phyloP scores from a whole-genome alignment of 2,113 vertebrate genomes.

The Xenus cinereus region DNA sequence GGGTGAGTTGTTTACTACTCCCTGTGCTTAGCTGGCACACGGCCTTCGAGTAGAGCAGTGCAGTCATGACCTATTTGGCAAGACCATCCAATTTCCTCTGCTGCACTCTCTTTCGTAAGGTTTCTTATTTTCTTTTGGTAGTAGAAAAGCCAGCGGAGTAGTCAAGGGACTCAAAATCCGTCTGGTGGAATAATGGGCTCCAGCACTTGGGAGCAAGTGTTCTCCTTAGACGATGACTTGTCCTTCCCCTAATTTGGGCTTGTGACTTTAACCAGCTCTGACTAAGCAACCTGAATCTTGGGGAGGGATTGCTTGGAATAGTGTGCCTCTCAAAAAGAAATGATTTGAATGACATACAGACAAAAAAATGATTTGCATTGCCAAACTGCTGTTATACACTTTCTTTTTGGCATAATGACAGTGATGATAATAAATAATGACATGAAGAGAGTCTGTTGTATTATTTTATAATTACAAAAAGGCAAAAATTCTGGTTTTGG shows the following conservation, averaged over 20 bases:
- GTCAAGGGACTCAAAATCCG: rapidly evolving
- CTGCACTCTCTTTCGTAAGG: neutral
- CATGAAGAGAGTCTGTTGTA: neutral
- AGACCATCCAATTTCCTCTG: neutral
- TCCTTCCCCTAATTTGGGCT: neutral
- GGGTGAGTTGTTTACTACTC: neutral
- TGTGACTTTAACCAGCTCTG: neutral
- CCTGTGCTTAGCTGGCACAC: neutral
- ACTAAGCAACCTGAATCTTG: neutral
- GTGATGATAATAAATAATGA: neutral
- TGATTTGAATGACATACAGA: no score
- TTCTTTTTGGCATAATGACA: neutral
- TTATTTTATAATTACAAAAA: neutral
- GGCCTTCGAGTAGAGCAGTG: neutral
- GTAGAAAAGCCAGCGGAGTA: neutral
- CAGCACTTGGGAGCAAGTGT: neutral
- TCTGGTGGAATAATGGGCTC: neutral
- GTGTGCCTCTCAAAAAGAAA: neutral
- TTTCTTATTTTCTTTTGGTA: neutral
- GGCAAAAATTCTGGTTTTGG: neutral
- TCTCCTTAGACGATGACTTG: rapidly evolving
- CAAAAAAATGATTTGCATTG: neutral
- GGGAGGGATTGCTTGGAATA: neutral
- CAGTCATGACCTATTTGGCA: conserved; percentile 24
- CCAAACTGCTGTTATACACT: neutral